Base-by-base conservation (phyloP, 2,888 invertebrate species). In the Spicauda simplicius region DNA sequence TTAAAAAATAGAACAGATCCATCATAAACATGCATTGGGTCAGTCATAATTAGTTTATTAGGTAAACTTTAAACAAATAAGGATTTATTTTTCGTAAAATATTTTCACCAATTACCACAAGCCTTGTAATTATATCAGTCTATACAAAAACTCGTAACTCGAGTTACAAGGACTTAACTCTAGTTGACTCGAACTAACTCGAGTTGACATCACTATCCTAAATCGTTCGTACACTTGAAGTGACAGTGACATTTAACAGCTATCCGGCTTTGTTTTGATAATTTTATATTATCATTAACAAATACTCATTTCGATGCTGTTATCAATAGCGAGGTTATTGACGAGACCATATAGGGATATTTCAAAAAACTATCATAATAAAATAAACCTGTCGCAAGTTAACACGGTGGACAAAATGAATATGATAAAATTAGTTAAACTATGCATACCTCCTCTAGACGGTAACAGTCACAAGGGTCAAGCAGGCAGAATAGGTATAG, bases 401-500 rank as follows among this genome's bases (percentile, higher is more conserved):
- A 48, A 25, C 12, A 71, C 52, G 68, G 84, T 85, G 85, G 80
- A 85, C 58, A 76, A 71, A 54, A 48, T 67, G n/a, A 70, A 64
- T 55, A 79, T 84, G 75, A 61, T 87, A 48, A 76, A 82, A 57
- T 75, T 78, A 65, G 74, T 86, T 30, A 85, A 80, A 72, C 73
- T 72, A 41, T 87, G 88, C 71, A 94, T 97, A 74, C 97, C 97
- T 37, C 87, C 91, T 72, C 91, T 98, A 56, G 91, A 91, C 20
- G 92, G 92, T 68, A 93, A 90, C 12, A 95, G 94, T 74, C 96
- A 98, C 84, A 99, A 99, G 93, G 99, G 99, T 52, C 96, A 97
- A 90, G 96, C 96, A 61, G 99, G 99, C 11, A 94, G 98, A 78
- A 96, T 99, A 74, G 99, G 97, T 48, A 95, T 99, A 50, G 95